phyloP scores from a whole-genome alignment of 2,797 vertebrate genomes.

The Calcarius lapponicus region DNA sequence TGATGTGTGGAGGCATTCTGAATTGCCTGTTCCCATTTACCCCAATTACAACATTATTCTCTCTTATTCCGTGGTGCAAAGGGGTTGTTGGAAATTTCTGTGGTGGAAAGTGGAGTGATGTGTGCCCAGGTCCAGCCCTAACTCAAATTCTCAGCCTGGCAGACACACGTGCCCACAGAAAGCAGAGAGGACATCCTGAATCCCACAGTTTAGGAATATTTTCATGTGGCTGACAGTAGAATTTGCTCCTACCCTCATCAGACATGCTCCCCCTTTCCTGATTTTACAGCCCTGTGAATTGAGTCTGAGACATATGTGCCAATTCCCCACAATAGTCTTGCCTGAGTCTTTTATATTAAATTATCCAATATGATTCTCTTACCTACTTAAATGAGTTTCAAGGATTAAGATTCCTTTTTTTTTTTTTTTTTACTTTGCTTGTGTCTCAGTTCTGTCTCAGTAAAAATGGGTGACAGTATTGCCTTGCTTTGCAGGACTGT shows the following conservation, averaged over 20 bases:
- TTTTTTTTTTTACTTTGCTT: neutral
- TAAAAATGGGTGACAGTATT: neutral
- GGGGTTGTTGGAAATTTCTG: neutral
- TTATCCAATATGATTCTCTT: neutral
- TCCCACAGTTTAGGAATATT: neutral
- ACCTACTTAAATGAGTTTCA: neutral
- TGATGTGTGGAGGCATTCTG: neutral
- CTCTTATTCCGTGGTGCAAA: neutral
- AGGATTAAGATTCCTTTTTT: neutral
- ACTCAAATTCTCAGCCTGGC: too few relatives aligned
- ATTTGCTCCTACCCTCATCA: neutral
- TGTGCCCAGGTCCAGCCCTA: neutral
- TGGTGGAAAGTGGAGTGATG: neutral
- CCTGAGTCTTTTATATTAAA: neutral
- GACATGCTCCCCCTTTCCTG: neutral
- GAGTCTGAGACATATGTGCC: neutral
- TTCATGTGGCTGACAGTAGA: neutral
- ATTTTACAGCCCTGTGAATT: neutral
- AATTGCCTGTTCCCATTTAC: neutral
- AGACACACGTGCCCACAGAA: rapidly evolving
- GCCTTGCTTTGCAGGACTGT: neutral
- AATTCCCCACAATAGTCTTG: neutral
- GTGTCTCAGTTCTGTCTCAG: neutral
- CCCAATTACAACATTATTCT: neutral
- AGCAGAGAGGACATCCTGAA: neutral